Base-by-base conservation (phyloP, 2,113 vertebrate species). In the Oostethus manadensis region DNA sequence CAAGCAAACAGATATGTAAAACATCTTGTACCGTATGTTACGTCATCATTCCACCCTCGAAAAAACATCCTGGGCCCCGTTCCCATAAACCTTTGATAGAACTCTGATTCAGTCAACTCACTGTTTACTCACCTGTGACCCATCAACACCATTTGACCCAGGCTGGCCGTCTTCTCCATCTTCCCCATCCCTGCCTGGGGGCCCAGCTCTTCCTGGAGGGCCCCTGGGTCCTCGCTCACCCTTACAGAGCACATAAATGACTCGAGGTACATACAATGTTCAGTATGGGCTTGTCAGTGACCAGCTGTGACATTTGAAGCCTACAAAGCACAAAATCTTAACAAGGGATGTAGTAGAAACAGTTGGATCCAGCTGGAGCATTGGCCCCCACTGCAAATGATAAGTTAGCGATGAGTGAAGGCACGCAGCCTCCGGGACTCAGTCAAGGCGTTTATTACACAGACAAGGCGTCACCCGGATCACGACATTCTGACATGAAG, bases 181-280 rank as follows among this genome's bases (percentile, higher is more conserved):
- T 51, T 80, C 77, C 0, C 93, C 94, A 51, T 93, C 81, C 0
- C 77, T 89, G 17, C 93, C 94, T 0, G 86, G 85, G 45, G 71
- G 55, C n/a, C 94, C 94, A 0, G 49, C 50, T 58, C 64, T 77
- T 50, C 94, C 94, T 0, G 86, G 80, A 35, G 80, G 51, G 15
- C 94, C 94, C 54, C 73, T 87, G 8, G 70, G 80, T 3, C 94
- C 94, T 0, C 50, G 74, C 0, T 92, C 86, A 2, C 93, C 94
- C 94, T 94, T 64, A 18, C 43, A 60, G 50, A 67, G 14, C 66
- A 55, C 51, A 74, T 7, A 51, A 16, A 56, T 43, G 1, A 73
- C 49, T 22, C 33, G 23, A 38, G 20, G n/a, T 6, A 17, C 1
- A 42, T 15, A n/a, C n/a, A n/a, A n/a, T n/a, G n/a, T 8, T 10